Base-by-base conservation (phyloP, 1,140 invertebrate species). In the Telenomus remus region DNA sequence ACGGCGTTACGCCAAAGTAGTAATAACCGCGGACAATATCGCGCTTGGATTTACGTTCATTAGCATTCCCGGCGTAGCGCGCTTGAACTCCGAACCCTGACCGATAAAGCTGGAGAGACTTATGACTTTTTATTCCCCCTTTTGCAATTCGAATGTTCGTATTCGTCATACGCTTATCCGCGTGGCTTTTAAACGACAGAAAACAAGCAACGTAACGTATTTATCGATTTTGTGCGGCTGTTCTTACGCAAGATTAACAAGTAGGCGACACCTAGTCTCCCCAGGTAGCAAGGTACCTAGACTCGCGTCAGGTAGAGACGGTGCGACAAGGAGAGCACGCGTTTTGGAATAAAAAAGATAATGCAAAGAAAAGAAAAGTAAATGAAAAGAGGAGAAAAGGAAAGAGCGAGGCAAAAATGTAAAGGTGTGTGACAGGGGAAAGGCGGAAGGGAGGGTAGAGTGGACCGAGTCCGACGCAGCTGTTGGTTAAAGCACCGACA, bases 401-500 rank as follows among this genome's bases (percentile, higher is more conserved):
- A 42, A 64, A 56, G 61, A 60, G 54, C 60, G 39, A 60, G 59
- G 27, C 53, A 56, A 63, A 71, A 71, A 71, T 71, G 68, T 44
- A 63, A 72, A 72, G 68, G 68, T 77, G 64, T 60, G 51, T 57
- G 63, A 77, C 68, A 59, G 54, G 68, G 69, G 57, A 72, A 77
- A 65, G 66, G 64, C 70, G 63, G 64, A 75, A 75, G 57, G 61
- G 74, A 66, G 74, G 60, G 63, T 57, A 69, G 79, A 82, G 77
- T 78, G 81, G 78, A 83, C 80, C 79, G 80, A 73, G 81, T 79
- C 71, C 76, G 60, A 72, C 73, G 83, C 83, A 84, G 83, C 83
- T 84, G 83, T 84, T 84, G 75, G 82, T 83, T 84, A 84, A 84
- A 84, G 83, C 81, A 79, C 83, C 82, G 78, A 82, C 73, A 68